Evolutionary conservation across 2,888 invertebrate genomes (phyloP).

Genomic region (Buathra laborator): DNA sequence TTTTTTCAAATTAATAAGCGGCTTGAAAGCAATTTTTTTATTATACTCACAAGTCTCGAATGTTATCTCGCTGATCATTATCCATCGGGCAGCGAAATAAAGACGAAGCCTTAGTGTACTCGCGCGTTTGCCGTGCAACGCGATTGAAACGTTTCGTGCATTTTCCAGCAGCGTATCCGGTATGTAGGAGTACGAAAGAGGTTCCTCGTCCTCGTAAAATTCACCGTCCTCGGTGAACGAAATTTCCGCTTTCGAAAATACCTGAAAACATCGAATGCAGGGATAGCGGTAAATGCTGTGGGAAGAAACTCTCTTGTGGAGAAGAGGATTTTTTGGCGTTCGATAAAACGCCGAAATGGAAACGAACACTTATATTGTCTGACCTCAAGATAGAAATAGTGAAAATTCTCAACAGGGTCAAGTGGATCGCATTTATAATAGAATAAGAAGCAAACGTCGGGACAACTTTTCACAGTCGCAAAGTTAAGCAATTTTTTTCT

Average conservation of each 20-base stretch:
- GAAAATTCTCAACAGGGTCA: neutral
- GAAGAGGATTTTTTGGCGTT: neutral
- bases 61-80: slow-evolving; percentile 90
- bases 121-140: slow-evolving; percentile 88
- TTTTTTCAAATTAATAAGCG: no score
- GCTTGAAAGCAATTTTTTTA: neutral
- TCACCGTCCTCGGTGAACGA: slow-evolving; percentile 86
- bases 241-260: slow-evolving; percentile 89
- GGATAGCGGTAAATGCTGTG: neutral
- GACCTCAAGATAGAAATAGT: neutral
- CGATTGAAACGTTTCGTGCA: slow-evolving; percentile 90
- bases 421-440: neutral
- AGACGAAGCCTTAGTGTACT: slow-evolving; percentile 88
- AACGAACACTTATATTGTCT: neutral
- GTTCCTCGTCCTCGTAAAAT: slow-evolving; percentile 75
- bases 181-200: slow-evolving; percentile 86
- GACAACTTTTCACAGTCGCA: neutral
- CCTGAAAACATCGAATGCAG: slow-evolving; percentile 76
- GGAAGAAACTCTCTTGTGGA: slow-evolving; percentile 5
- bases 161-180: slow-evolving; percentile 88
- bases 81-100: slow-evolving; percentile 90
- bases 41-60: slow-evolving; percentile 87
- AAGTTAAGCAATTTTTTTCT: neutral
- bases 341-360: neutral
- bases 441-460: neutral